Percentiles rank a stretch among this genome's conserved stretches.
phyloP scores from a whole-genome alignment of 2,113 vertebrate species.

The Phrynosoma blainvillii region DNA sequence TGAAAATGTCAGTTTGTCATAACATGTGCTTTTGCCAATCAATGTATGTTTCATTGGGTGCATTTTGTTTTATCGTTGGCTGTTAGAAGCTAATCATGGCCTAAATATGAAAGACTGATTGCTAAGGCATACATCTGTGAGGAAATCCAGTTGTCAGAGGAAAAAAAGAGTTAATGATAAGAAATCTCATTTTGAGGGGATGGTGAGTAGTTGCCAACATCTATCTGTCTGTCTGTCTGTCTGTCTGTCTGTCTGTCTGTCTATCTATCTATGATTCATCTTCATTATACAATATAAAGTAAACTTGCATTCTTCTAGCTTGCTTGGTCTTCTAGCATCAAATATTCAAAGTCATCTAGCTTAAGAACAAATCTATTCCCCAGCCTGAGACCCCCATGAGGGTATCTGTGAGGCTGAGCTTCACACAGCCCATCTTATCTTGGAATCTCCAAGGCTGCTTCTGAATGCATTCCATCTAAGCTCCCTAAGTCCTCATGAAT shows the following conservation, averaged over 20 bases:
- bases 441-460: slow-evolving; percentile 21
- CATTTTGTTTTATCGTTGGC: too few species aligned
- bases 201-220: neutral
- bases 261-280: neutral
- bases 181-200: too few species aligned
- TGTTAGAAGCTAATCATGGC: too few species aligned
- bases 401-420: slow-evolving; percentile 5
- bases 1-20: too few species aligned
- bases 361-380: slow-evolving; percentile 28
- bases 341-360: slow-evolving; percentile 30
- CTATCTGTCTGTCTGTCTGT: neutral
- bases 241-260: too few species aligned
- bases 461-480: slow-evolving; percentile 17
- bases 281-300: neutral
- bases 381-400: slow-evolving; percentile 5
- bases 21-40: too few species aligned
- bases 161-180: neutral
- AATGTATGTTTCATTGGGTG: too few species aligned
- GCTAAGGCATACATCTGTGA: neutral
- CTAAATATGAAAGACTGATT: neutral
- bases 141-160: neutral
- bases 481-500: slow-evolving; percentile 28
- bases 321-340: neutral
- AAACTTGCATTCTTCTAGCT: neutral
- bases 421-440: slow-evolving; percentile 7